Evolutionary conservation across 92 coral and sea anemone genomes (phyloP).

Genomic region (Zoanthus sociatus): DNA sequence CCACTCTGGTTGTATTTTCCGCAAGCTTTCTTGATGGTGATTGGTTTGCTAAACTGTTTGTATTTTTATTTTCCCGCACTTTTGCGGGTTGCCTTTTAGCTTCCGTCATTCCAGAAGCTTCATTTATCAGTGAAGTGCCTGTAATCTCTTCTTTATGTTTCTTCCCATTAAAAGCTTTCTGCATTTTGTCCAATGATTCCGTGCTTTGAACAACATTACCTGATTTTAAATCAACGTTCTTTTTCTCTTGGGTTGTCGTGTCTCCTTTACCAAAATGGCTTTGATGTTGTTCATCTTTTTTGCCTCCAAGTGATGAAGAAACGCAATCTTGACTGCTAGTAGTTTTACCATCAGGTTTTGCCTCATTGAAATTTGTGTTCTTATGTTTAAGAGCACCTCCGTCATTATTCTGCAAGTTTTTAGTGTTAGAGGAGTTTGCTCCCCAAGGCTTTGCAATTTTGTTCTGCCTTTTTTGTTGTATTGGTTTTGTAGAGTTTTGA

Average conservation of each 20-base stretch:
- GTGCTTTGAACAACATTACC: neutral
- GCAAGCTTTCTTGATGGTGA: neutral
- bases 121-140: neutral
- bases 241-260: neutral
- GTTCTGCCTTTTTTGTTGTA: slow-evolving; percentile 31
- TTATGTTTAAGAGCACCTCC: neutral
- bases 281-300: neutral
- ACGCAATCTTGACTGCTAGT: too few relatives aligned
- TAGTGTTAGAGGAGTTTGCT: neutral
- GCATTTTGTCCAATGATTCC: neutral
- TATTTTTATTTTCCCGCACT: neutral
- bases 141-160: neutral
- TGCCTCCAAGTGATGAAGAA: neutral
- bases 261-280: neutral
- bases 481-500: neutral
- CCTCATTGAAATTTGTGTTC: neutral
- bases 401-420: neutral
- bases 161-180: neutral
- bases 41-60: neutral
- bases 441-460: slow-evolving; percentile 43
- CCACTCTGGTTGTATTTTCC: neutral
- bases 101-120: neutral
- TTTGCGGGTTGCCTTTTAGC: neutral
- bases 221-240: neutral
- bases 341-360: neutral